A percentile compares a stretch with the other conserved stretches of the same genome.
Evolutionary conservation across 2,113 vertebrate species (phyloP).

Genomic region (Hippocampus guttulatus): DNA sequence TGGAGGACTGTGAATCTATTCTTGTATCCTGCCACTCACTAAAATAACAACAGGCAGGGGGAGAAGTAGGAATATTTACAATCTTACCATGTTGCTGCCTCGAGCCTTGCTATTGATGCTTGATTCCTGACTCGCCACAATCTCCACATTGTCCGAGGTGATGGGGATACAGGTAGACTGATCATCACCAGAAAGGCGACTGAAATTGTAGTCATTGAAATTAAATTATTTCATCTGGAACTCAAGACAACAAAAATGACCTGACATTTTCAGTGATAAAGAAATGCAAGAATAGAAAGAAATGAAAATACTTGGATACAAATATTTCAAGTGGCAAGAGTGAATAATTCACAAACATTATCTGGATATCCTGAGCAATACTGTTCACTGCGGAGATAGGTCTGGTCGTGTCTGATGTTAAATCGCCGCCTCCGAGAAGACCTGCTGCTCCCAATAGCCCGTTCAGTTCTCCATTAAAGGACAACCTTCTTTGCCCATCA

Average conservation of each 20-base stretch:
- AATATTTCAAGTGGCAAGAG: not conserved
- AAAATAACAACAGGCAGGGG: too few species aligned
- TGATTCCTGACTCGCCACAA: slow-evolving; percentile 95
- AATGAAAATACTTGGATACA: not conserved
- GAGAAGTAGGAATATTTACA: too few species aligned
- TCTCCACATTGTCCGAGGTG: slow-evolving; percentile 87
- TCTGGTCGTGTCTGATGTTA: slow-evolving; percentile 69
- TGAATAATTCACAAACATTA: slow-evolving; percentile 77
- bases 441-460: slow-evolving; percentile 85
- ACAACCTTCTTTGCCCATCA: slow-evolving; percentile 74
- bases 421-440: slow-evolving; percentile 72
- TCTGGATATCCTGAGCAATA: slow-evolving; percentile 81
- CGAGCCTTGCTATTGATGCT: slow-evolving; percentile 95
- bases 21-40: too few species aligned
- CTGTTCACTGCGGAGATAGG: slow-evolving; percentile 74
- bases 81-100: slow-evolving; percentile 91
- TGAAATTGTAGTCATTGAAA: slow-evolving; percentile 43
- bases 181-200: slow-evolving; percentile 89
- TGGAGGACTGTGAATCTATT: too few species aligned
- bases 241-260: not conserved
- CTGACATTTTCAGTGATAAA: not conserved
- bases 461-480: slow-evolving; percentile 91
- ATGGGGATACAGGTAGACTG: slow-evolving; percentile 86
- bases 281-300: not conserved
- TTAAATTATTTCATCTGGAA: not conserved